A percentile compares a stretch with the other conserved stretches of the same genome.
Conservation (phyloP, 2,113 vertebrate species). For the Silurus asotus region DNA sequence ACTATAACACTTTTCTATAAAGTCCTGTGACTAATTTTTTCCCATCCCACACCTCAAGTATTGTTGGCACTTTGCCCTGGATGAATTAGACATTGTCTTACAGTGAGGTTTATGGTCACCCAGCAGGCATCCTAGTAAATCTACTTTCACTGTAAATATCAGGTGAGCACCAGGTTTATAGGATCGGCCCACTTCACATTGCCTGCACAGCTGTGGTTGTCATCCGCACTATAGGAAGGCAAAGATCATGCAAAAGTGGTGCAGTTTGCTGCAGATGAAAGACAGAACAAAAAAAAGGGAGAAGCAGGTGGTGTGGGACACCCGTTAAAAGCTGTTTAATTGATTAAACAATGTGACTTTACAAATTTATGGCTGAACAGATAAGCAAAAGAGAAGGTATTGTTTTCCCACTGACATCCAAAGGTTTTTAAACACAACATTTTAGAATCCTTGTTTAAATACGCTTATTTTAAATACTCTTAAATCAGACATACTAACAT, state of each 20-base stretch:
- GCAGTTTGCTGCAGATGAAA: conserved; percentile 49
- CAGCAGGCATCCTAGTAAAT: conserved; percentile 40
- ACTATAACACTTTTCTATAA: background rate
- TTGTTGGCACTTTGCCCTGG: conserved; percentile 11
- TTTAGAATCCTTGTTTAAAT: background rate
- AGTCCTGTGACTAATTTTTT: background rate
- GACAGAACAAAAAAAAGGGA: conserved; percentile 38
- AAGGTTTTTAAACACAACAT: background rate
- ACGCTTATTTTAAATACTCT: too few species aligned
- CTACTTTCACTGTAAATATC: conserved; percentile 41
- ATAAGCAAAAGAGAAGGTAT: conserved; percentile 6
- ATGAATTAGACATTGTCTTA: conserved; percentile 32
- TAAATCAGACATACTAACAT: background rate
- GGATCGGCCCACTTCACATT: conserved; percentile 6
- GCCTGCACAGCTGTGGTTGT: conserved; percentile 47
- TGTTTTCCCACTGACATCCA: background rate
- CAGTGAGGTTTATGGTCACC: conserved; percentile 25
- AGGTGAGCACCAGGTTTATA: conserved; percentile 5
- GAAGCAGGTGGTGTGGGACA: conserved; percentile 45
- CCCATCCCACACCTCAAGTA: background rate
- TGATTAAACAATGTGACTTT: background rate
- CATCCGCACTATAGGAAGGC: conserved; percentile 17
- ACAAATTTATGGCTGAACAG: conserved; percentile 15
- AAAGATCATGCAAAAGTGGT: conserved; percentile 52
- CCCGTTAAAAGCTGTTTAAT: conserved; percentile 20